Percentiles rank a stretch among this genome's conserved stretches.
Evolutionary conservation across 1,140 invertebrate genomes (phyloP).

Genomic region (Ceratosolen solmsi): DNA sequence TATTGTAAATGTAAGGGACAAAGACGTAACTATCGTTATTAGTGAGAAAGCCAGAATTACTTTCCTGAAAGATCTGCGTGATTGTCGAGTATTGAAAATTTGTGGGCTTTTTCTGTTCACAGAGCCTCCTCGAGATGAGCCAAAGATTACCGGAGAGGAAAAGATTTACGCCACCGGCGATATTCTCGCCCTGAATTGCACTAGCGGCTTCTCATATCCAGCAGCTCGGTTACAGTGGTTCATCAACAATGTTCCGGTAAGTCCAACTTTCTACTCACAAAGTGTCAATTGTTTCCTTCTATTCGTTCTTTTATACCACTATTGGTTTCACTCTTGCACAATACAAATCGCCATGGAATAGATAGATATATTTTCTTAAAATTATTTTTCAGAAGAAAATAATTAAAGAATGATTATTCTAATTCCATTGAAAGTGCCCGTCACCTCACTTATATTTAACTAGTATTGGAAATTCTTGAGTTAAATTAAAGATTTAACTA

Average conservation of each 20-base stretch:
- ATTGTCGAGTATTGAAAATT: constrained; percentile 42
- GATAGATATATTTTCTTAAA: no score
- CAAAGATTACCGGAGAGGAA: constrained; percentile 85
- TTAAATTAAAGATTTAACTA: no score
- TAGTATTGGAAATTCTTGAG: no score
- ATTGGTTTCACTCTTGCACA: no score
- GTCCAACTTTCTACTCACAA: constrained; percentile 50
- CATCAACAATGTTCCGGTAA: constrained; percentile 86
- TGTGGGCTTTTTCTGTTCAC: constrained; percentile 61
- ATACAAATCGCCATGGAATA: no score
- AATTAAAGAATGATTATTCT: no score
- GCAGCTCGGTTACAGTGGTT: constrained; percentile 85
- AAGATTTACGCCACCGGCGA: constrained; percentile 86
- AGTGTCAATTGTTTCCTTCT: not conserved
- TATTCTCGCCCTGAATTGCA: constrained; percentile 87
- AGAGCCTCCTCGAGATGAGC: constrained; percentile 85
- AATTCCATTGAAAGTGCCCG: no score
- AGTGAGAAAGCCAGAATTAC: constrained; percentile 20
- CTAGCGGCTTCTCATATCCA: constrained; percentile 86
- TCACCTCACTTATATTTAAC: no score
- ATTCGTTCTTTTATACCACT: not conserved
- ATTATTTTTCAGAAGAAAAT: no score
- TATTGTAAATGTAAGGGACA: not conserved
- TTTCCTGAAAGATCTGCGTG: not conserved
- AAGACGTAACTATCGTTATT: not conserved